A percentile compares a stretch with the other conserved stretches of the same genome.
Conservation (phyloP, 1,140 invertebrate genomes). For the Drusus annulatus region DNA sequence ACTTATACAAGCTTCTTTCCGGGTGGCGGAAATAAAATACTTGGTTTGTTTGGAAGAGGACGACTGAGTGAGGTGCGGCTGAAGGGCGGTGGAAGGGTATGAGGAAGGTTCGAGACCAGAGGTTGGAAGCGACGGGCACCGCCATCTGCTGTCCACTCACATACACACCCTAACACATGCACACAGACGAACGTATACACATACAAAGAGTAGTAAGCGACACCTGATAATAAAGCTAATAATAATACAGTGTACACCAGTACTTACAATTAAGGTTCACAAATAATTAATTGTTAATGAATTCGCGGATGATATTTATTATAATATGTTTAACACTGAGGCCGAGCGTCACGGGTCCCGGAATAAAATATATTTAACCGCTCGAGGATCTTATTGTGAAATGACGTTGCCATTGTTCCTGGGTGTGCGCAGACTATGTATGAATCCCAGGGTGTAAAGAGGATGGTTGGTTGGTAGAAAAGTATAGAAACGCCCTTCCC, state of each 20-base stretch:
- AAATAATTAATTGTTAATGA: conserved; percentile 54
- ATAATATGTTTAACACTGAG: conserved; percentile 2
- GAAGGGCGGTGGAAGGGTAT: not conserved
- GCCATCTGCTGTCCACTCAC: conserved; percentile 42
- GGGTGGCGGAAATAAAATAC: not conserved
- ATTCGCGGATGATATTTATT: conserved; percentile 43
- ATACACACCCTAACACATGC: conserved; percentile 42
- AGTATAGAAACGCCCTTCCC: conserved; percentile 7
- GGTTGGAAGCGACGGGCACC: not conserved
- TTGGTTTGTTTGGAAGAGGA: not conserved
- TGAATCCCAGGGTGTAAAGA: not conserved
- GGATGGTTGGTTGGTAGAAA: conserved; percentile 8
- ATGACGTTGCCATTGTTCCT: not conserved
- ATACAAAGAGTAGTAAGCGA: conserved; percentile 57
- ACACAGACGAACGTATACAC: conserved; percentile 52
- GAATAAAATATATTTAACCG: not conserved
- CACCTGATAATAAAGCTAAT: conserved; percentile 57
- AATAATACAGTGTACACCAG: conserved; percentile 58
- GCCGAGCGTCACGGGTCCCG: not conserved
- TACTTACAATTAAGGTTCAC: conserved; percentile 57
- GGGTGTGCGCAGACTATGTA: not conserved
- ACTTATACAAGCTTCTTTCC: not conserved
- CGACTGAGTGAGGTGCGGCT: not conserved
- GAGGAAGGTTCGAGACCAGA: not conserved
- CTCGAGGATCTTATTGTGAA: not conserved